Evolutionary conservation across 2,797 vertebrate species (phyloP), one percentile per base, ranked within the genome.

Genomic region (Intellagama lesueurii): DNA sequence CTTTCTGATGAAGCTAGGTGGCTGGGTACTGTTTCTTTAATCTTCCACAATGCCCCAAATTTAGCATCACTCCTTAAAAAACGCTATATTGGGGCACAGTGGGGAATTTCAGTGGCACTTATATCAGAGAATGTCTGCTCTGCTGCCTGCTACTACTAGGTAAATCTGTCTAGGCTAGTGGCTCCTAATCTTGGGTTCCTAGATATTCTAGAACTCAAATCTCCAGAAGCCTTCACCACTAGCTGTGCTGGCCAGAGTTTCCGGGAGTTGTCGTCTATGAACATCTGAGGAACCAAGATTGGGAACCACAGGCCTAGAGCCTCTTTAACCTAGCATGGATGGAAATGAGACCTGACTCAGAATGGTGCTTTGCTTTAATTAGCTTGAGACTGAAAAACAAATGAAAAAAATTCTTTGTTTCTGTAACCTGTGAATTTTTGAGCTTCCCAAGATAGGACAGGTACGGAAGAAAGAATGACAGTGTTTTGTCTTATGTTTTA

Each of bases 401-500:
- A n/a, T 30, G 19, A 26, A 35, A 72, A 72, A 4, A 9, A 28
- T 26, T 78, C 60, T 22, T 78, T 30, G 5, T 14, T 79, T 40
- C 68, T n/a, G 64, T 47, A 24, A 52, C 6, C 40, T 17, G 9
- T 56, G 9, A 60, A 69, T 60, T 70, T 79, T 19, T 22, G 22
- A 72, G 14, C 16, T 87, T 72, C 49, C 35, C 52, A 81, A 32
- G 14, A 70, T 16, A 72, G 16, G 16, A 24, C 28, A 70, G 77
- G n/a, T 17, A 16, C 16, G 35, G 82, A 84, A 44, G 47, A 79
- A 79, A 19, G 69, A 85, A 52, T 79, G 9, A 0, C 56, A 5
- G 8, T 89, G 2, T 16, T 80, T 83, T 81, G 49, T 64, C 89
- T 90, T 32, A 83, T 85, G 88, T 88, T 77, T 56, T 16, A 91